phyloP scores from a whole-genome alignment of 2,113 vertebrate species.

The Patagioenas fasciata region DNA sequence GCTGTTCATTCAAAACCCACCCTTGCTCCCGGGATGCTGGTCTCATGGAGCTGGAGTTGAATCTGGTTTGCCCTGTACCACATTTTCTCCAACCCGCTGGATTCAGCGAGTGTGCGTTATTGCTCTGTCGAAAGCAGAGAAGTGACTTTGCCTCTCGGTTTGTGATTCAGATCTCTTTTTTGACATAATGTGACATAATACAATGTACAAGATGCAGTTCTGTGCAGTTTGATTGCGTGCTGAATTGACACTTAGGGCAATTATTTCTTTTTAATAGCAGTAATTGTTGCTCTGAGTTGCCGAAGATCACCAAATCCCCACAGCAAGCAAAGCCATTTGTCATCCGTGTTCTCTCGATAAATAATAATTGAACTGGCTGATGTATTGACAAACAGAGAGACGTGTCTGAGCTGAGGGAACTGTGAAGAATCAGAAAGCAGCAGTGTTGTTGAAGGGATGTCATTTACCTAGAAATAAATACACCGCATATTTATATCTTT shows the following conservation, averaged over 20 bases:
- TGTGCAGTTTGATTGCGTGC: not conserved
- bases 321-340: slow-evolving; percentile 24
- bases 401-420: not conserved
- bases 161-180: not conserved
- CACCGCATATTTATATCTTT: not conserved
- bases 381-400: slow-evolving; percentile 35
- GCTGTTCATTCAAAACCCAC: accelerated
- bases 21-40: not conserved
- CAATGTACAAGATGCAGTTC: not conserved
- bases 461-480: not conserved
- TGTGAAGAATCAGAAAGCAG: not conserved
- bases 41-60: accelerated
- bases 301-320: not conserved
- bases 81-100: not conserved
- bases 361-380: slow-evolving; percentile 8
- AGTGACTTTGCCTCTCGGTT: not conserved
- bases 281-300: slow-evolving; percentile 31
- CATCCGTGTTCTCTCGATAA: not conserved
- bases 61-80: accelerated
- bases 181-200: slow-evolving; percentile 15
- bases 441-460: not conserved
- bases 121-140: not conserved
- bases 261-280: slow-evolving; percentile 17
- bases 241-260: slow-evolving; percentile 19
- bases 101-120: accelerated